Base-by-base conservation (phyloP, 2,888 invertebrate species). In the Glyphotaelius pellucidus region DNA sequence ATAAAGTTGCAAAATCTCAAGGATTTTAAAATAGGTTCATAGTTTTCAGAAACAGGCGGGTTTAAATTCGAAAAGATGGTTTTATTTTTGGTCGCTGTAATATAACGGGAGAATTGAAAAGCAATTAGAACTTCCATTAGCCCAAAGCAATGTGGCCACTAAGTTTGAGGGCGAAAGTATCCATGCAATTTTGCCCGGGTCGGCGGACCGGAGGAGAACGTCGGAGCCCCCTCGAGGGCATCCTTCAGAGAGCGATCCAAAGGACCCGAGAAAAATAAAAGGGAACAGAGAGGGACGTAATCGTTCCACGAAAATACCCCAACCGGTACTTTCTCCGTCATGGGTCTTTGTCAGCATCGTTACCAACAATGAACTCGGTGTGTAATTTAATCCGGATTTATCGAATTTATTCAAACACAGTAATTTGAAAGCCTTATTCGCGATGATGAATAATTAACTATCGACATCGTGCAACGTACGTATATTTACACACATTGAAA, bases 91-190 rank as follows among this genome's bases (percentile, higher is more conserved):
- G 67, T n/a, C 25, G 25, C 67, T 67, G 67, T 25, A n/a, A 67
- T 67, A 67, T 67, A 67, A 67, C 4, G 67, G 25, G 67, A 5
- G n/a, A 25, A 25, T 67, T n/a, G 67, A 67, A 67, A 67, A 67
- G 67, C 67, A 67, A 67, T 67, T 67, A 67, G 67, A 67, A 67
- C 67, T 67, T 67, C 67, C 67, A 67, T 67, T 67, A 67, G 67
- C 67, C 67, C 9, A 67, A 67, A 67, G 67, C 67, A n/a, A 67
- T 67, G 67, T n/a, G 67, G 25, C 25, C 25, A n/a, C 67, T 67
- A n/a, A 67, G 67, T 25, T 67, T 67, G 67, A 67, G 25, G 67
- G 67, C 11, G 25, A 67, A 67, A 67, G 25, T 67, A 67, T 25
- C 25, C 67, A 25, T 67, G 67, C 67, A 67, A 67, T 67, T 67